These are phyloP conservation scores for Zootermopsis nevadensis DNA, from an alignment of 2,888 invertebrate species.

Conservation along the genomic window DNA sequence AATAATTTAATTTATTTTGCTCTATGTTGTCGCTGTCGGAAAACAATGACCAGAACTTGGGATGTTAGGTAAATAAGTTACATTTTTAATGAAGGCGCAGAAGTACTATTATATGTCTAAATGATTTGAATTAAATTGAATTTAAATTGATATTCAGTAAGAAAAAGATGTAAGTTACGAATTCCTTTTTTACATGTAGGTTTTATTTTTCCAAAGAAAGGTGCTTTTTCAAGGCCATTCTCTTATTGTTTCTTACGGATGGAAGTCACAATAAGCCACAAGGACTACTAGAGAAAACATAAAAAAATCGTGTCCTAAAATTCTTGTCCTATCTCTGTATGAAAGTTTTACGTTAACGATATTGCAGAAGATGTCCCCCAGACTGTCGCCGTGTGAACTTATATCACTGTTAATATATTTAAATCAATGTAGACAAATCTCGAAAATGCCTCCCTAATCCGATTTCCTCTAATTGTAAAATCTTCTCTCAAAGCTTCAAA, in stretches of 20 bases:
- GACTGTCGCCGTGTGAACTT: neutral
- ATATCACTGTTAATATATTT: neutral
- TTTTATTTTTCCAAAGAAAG: neutral
- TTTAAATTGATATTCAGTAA: too few relatives aligned
- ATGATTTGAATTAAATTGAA: too few relatives aligned
- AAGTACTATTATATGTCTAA: too few relatives aligned
- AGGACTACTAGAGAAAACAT: neutral
- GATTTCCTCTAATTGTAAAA: neutral
- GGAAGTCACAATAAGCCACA: neutral
- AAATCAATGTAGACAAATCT: neutral
- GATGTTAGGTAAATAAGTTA: too few relatives aligned
- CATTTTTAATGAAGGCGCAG: too few relatives aligned
- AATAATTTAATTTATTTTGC: too few relatives aligned
- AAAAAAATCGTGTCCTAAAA: neutral
- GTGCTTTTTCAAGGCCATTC: neutral
- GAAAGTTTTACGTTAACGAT: neutral
- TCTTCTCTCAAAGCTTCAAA: neutral
- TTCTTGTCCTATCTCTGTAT: neutral
- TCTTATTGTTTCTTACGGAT: neutral
- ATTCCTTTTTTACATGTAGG: neutral
- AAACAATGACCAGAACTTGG: too few relatives aligned
- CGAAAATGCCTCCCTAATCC: neutral
- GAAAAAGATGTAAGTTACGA: too few relatives aligned
- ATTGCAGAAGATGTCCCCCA: neutral
- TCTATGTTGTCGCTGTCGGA: too few relatives aligned